Base-by-base conservation (phyloP, 2,113 vertebrate genomes). In the Dermatemys mawii region DNA sequence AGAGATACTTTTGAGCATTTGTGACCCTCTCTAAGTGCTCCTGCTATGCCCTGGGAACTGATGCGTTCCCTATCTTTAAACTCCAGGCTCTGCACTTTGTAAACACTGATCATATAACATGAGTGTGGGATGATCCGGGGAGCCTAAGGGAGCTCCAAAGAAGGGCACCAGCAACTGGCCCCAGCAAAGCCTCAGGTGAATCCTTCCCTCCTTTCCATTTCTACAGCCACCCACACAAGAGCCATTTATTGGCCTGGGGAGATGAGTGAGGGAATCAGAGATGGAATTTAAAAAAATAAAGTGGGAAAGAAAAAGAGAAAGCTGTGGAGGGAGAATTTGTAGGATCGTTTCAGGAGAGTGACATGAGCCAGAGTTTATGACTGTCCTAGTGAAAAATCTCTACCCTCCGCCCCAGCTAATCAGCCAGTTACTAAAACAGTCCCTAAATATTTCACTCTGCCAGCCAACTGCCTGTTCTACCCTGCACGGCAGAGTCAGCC, bases 321-420 rank as follows among this genome's bases (percentile, higher is more conserved):
- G 26, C 53, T 53, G 1, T 35, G 0, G 0, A 0, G 3, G 32
- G 35, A 50, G 41, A 41, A 44, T 1, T 12, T 19, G 11, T 22
- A 41, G 73, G 32, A 70, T 27, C 19, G 44, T 60, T 89, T 49
- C 48, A 3, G 75, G 27, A 63, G 11, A 50, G 53, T 27, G 6
- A 10, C 0, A 22, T 13, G 17, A 81, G 27, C 3, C 0, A 48
- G 75, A 9, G 2, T 11, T 81, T 81, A 54, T 4, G 79, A 86
- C 63, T 85, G 86, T 21, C 38, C 73, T 83, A 54, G 63, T 0
- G 5, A 1, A 44, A 81, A 57, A 19, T 35, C 8, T 81, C 55
- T 17, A 1, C 32, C 41, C 32, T 53, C 48, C 76, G 41, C 4
- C 81, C 73, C 14, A 22, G 35, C 11, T 14, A 57, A 86, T 48